These are phyloP conservation scores for Leguminivora glycinivorella DNA, from an alignment of 1,140 invertebrate species.

Conservation along the genomic window DNA sequence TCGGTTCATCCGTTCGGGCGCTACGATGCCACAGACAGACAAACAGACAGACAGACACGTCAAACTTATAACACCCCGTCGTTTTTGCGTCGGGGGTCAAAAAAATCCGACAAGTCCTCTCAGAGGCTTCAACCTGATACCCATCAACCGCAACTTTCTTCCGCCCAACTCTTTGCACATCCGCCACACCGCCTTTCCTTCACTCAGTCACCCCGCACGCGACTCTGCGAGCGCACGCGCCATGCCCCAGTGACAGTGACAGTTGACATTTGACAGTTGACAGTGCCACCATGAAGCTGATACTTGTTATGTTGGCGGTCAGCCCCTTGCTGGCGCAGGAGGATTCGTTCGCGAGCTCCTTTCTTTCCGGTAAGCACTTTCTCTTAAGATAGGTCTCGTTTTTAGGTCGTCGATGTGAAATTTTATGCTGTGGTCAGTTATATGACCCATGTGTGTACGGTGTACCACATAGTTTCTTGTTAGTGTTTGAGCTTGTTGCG, in stretches of 20 bases:
- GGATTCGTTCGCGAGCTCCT: conserved; percentile 87
- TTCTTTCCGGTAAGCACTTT: conserved; percentile 83
- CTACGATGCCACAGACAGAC: too few species aligned
- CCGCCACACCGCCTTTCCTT: conserved; percentile 42
- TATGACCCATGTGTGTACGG: not conserved
- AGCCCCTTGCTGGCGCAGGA: conserved; percentile 78
- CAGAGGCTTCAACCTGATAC: not conserved
- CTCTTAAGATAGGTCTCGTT: conserved; percentile 27
- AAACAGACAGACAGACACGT: too few species aligned
- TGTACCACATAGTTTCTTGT: conserved; percentile 9
- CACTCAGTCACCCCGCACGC: conserved; percentile 40
- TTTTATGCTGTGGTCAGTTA: conserved; percentile 12
- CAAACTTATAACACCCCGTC: too few species aligned
- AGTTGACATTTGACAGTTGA: conserved; percentile 39
- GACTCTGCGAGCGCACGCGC: conserved; percentile 40
- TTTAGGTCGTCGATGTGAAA: conserved; percentile 10
- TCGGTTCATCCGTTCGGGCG: too few species aligned
- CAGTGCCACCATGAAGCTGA: conserved; percentile 48
- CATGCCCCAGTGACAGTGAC: conserved; percentile 42
- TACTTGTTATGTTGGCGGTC: conserved; percentile 43
- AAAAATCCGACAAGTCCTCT: not conserved
- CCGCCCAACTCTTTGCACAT: conserved; percentile 31
- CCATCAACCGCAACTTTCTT: conserved; percentile 29
- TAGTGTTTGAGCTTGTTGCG: too few species aligned
- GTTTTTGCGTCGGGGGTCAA: too few species aligned